phyloP scores from a whole-genome alignment of 2,888 invertebrate species.

The Nephrocerus scutellatus region DNA sequence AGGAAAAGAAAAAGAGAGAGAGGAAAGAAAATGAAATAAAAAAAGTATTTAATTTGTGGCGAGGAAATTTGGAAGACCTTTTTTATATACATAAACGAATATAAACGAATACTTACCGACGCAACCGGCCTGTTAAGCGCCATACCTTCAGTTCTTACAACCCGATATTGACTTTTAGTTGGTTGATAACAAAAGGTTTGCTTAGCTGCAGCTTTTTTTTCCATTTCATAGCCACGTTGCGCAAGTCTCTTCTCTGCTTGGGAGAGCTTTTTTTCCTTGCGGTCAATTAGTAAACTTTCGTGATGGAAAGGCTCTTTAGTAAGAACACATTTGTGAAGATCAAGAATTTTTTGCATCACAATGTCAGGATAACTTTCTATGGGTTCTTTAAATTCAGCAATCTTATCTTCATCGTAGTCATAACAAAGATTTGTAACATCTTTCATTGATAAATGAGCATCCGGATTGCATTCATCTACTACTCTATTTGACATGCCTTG shows the following conservation, averaged over 20 bases:
- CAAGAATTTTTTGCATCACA: conserved; percentile 68
- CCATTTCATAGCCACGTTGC: conserved; percentile 84
- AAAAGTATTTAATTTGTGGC: conserved; percentile 3
- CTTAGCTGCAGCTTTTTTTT: conserved; percentile 75
- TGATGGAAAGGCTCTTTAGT: conserved; percentile 90
- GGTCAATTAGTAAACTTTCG: conserved; percentile 87
- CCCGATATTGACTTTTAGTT: conserved; percentile 53
- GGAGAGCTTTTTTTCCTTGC: conserved; percentile 90
- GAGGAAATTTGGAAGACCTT: not conserved
- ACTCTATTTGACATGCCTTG: conserved; percentile 98
- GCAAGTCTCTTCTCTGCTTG: conserved; percentile 90
- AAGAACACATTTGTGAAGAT: conserved; percentile 56
- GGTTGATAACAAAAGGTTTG: conserved; percentile 52
- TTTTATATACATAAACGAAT: no score
- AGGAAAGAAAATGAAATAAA: no score
- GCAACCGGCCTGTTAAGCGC: conserved; percentile 61
- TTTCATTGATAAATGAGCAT: conserved; percentile 84
- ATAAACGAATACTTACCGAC: conserved; percentile 54
- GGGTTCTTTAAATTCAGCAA: conserved; percentile 60
- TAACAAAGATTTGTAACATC: conserved; percentile 85
- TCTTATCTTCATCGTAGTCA: conserved; percentile 79
- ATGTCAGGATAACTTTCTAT: conserved; percentile 60
- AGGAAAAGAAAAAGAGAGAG: no score
- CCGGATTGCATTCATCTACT: conserved; percentile 96
- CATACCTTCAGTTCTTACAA: conserved; percentile 55